These are phyloP conservation scores for Prenolepis imparis DNA, from an alignment of 2,888 invertebrate genomes.

Conservation along the genomic window DNA sequence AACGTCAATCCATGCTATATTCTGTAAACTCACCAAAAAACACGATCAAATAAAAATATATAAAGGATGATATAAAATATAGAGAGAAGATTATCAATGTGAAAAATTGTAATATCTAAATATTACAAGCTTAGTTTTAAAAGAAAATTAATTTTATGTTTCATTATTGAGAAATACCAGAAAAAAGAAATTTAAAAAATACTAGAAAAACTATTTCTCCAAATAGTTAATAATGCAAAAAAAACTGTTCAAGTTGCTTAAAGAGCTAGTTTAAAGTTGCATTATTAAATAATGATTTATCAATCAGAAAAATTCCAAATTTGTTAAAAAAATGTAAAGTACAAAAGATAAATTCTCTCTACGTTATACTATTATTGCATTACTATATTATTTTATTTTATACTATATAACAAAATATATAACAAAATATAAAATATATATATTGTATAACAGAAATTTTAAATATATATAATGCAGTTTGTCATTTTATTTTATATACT, in stretches of 20 bases:
- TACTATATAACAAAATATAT: background rate
- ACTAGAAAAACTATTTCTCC: no score
- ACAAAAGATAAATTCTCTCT: background rate
- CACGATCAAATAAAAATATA: background rate
- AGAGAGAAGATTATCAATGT: background rate
- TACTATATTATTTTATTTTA: background rate
- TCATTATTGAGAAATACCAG: background rate
- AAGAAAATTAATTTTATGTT: slow-evolving; percentile 6
- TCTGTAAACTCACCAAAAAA: background rate
- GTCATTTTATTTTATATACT: background rate
- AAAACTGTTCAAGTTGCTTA: background rate
- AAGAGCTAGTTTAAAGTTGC: background rate
- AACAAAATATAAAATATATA: background rate
- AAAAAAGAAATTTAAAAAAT: background rate
- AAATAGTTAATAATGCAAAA: no score
- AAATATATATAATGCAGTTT: background rate
- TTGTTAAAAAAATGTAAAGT: background rate
- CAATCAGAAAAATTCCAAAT: background rate
- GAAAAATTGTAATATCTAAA: background rate
- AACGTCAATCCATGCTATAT: background rate
- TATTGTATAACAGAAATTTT: background rate
- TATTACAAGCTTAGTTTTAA: background rate
- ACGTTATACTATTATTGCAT: background rate
- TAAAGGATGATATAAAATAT: no score
- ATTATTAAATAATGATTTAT: background rate